Percentiles rank a stretch among this genome's conserved stretches.
Conservation (phyloP, 2,113 vertebrate species). For the Larimichthys polyactis region DNA sequence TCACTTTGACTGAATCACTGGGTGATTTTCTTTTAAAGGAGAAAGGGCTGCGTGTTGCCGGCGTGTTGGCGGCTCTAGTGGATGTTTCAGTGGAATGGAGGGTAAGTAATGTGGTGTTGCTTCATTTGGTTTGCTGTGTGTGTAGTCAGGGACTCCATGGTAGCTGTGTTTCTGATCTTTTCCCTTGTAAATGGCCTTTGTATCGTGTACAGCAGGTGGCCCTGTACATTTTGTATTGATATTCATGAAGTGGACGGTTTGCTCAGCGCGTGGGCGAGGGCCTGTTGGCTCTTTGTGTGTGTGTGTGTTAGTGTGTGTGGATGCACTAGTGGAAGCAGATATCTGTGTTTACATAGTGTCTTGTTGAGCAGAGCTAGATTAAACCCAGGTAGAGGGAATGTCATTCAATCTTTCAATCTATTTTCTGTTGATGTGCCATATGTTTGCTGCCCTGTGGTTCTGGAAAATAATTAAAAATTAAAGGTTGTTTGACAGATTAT, state of each 20-base stretch:
- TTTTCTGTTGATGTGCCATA: slow-evolving; percentile 12
- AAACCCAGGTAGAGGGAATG: not conserved
- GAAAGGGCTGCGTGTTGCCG: not conserved
- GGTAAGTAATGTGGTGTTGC: slow-evolving; percentile 44
- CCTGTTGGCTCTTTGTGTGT: slow-evolving; percentile 41
- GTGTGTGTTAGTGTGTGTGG: slow-evolving; percentile 24
- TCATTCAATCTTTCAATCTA: slow-evolving; percentile 19
- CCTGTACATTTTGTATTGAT: slow-evolving; percentile 68
- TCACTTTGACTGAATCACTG: not conserved
- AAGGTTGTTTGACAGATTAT: slow-evolving; percentile 17
- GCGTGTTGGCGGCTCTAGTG: not conserved
- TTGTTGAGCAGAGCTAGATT: slow-evolving; percentile 43
- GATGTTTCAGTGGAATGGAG: slow-evolving; percentile 54
- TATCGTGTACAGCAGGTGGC: slow-evolving; percentile 66
- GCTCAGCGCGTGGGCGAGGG: slow-evolving; percentile 47
- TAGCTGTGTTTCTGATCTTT: slow-evolving; percentile 32
- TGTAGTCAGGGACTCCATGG: slow-evolving; percentile 14
- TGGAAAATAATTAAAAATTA: slow-evolving; percentile 19
- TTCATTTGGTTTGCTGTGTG: slow-evolving; percentile 17
- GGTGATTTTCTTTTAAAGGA: not conserved
- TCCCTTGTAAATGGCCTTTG: slow-evolving; percentile 58
- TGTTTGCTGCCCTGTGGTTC: slow-evolving; percentile 26
- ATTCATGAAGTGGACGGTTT: slow-evolving; percentile 69
- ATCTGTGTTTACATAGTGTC: slow-evolving; percentile 60
- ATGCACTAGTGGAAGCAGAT: slow-evolving; percentile 40